A percentile compares a stretch with the other conserved stretches of the same genome.
These are phyloP conservation scores for Drosophila macrothrix DNA, from an alignment of 2,888 invertebrate species.

Conservation along the genomic window DNA sequence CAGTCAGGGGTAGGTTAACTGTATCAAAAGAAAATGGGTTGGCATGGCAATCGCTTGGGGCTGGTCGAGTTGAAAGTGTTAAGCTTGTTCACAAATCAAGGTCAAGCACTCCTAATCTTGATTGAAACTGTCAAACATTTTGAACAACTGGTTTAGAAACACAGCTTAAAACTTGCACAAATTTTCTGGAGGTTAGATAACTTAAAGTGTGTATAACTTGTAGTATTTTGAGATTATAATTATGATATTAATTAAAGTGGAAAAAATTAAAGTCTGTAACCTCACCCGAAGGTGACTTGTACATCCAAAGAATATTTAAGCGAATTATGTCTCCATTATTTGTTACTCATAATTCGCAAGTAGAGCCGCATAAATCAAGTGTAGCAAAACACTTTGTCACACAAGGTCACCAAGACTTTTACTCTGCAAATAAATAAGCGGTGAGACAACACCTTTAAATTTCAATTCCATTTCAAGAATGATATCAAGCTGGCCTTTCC, in stretches of 20 bases:
- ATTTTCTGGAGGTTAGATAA: background rate
- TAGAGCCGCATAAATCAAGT: background rate
- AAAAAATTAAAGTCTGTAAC: background rate
- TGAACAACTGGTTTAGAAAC: slow-evolving; percentile 1
- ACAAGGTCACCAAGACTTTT: background rate
- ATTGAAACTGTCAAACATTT: slow-evolving; percentile 8
- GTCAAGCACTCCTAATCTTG: slow-evolving; percentile 43
- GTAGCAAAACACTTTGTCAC: background rate
- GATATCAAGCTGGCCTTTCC: background rate
- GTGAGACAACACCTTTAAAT: background rate
- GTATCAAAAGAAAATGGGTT: slow-evolving; percentile 22
- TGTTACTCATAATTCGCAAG: background rate
- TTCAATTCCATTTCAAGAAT: background rate
- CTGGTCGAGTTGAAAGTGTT: slow-evolving; percentile 10
- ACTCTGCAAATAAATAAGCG: background rate
- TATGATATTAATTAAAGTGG: background rate
- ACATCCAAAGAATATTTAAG: background rate
- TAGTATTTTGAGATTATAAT: background rate
- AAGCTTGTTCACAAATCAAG: slow-evolving; percentile 27
- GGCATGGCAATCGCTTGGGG: slow-evolving; percentile 25
- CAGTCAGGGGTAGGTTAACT: background rate
- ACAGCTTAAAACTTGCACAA: slow-evolving; percentile 2
- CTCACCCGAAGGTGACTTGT: background rate
- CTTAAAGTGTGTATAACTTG: background rate
- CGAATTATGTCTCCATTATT: background rate